Evolutionary conservation across 2,888 invertebrate species (phyloP), one percentile per base, ranked within the genome.

Genomic region (Gortyna flavago): DNA sequence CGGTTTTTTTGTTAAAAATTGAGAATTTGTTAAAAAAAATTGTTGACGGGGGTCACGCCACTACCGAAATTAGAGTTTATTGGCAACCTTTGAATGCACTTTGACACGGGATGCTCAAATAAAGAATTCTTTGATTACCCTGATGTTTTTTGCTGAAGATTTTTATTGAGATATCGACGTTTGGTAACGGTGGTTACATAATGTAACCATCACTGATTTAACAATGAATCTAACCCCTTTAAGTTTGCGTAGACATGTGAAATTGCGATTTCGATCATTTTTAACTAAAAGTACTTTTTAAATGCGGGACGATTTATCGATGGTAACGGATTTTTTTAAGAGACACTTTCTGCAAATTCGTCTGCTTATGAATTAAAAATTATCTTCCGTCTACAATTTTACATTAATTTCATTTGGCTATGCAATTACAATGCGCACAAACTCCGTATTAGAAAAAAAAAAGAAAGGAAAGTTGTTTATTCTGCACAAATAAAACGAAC

Each of bases 1-100:
- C 88, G 89, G 85, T 82, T 85, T 94, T 79, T 93, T 89, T 67
- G 86, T 87, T 90, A 92, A 95, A 95, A 96, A 95, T 93, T 95
- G 94, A 94, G 93, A 95, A 93, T 93, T 94, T 93, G 84, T 84
- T 79, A 4, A 89, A 95, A 95, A 95, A 95, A 94, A 93, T 86
- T 93, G 95, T 95, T 96, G 96, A 96, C 94, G 95, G 96, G 96
- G 96, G 96, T 96, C 96, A 96, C 95, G 94, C 94, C 95, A 92
- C 86, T 93, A 94, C 95, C 94, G 87, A 96, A 96, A 96, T 96
- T 96, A 96, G 95, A 95, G 95, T 93, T 95, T 96, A 93, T 93
- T 94, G 90, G 93, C 94, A 94, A 96, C 95, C 95, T 95, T 95
- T 95, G 91, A 93, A 93, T 95, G 96, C 95, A 95, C 96, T 96